Evolutionary conservation across 2,113 vertebrate species (phyloP), one percentile per base, ranked within the genome.

Genomic region (Oreotrochilus melanogaster): DNA sequence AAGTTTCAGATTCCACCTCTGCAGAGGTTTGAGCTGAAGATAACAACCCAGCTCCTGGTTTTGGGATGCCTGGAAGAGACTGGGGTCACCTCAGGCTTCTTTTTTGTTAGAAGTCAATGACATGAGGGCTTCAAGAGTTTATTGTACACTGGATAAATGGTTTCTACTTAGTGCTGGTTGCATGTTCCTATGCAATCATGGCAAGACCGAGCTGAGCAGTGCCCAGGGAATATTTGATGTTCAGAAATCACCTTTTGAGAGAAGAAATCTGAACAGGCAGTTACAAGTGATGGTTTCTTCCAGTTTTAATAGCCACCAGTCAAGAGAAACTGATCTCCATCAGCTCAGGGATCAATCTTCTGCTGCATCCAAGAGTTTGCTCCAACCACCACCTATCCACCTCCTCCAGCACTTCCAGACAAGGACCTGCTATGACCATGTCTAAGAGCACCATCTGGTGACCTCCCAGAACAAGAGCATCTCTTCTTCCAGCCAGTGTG

Each of bases 141-240:
- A n/a, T 33, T 18, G 35, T 15, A 14, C 18, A 4, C 10, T 18
- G 35, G n/a, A 7, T 11, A 11, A 39, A 11, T 2, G 2, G 27
- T 47, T 71, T 47, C 53, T 54, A 0, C 16, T 31, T 21, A 23
- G 31, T 23, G 31, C 70, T 75, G 62, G 24, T 35, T 48, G 50
- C 31, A 13, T 0, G 0, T 21, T 57, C 53, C 50, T n/a, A 8
- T 0, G 0, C 1, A 45, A 56, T 35, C 43, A 11, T 6, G 19
- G 9, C 45, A 57, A 64, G 28, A 54, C 61, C 69, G 83, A 75
- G 42, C 22, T 70, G 65, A n/a, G 50, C 43, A 11, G 15, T 30
- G 15, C 9, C 24, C 35, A 39, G 24, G 48, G 33, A 48, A 83
- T 10, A 31, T 7, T 15, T 71, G 22, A 43, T 65, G 57, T 14